Evolutionary conservation across 2,797 vertebrate species (phyloP).

Genomic region (Helostoma temminkii): DNA sequence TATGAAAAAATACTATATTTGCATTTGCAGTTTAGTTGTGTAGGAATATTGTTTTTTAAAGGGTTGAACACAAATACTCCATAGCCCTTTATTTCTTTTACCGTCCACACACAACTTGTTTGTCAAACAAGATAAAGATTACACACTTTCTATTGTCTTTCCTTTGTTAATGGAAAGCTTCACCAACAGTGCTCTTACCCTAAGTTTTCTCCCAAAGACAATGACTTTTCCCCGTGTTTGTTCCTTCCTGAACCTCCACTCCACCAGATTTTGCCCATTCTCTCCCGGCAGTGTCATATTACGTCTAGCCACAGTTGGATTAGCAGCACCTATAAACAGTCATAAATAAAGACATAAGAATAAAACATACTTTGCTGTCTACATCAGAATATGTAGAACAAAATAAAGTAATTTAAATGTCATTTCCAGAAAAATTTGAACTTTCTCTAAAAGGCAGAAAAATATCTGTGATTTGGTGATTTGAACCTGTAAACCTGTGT

Average conservation of each 20-base stretch:
- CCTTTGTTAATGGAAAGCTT: not conserved
- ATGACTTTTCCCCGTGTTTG: constrained; percentile 95
- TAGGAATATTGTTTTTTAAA: too few relatives aligned
- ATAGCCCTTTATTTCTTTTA: too few relatives aligned
- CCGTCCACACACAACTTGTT: too few relatives aligned
- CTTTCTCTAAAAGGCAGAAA: too few relatives aligned
- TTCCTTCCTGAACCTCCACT: constrained; percentile 98
- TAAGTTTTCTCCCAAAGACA: constrained; percentile 95
- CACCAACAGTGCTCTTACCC: constrained; percentile 85
- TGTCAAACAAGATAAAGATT: too few relatives aligned
- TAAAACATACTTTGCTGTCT: not conserved
- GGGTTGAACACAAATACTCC: too few relatives aligned
- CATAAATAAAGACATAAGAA: not conserved
- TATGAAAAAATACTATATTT: too few relatives aligned
- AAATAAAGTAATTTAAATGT: not conserved
- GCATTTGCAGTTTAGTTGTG: too few relatives aligned
- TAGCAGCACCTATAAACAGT: constrained; percentile 84
- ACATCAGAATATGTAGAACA: not conserved
- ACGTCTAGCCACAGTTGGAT: constrained; percentile 93
- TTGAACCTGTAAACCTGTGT: too few relatives aligned
- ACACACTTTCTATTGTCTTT: not conserved
- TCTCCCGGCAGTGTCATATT: constrained; percentile 98
- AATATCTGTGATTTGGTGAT: too few relatives aligned
- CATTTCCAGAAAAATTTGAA: too few relatives aligned
- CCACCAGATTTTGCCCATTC: constrained; percentile 96